Conservation (phyloP, 2,888 invertebrate species). For the Tiliacea aurago region DNA sequence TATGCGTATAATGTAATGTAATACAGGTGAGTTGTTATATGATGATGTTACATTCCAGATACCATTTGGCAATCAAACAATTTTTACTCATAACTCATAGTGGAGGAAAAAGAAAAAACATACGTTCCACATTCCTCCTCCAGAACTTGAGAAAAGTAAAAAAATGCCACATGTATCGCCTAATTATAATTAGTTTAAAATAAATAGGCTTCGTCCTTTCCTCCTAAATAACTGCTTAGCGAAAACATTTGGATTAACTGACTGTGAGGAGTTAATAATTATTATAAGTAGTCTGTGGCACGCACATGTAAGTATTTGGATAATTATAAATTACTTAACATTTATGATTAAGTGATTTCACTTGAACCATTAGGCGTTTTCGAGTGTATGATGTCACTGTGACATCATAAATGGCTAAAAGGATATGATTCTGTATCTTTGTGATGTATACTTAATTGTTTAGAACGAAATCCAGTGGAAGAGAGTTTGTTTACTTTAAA, state of each 20-base stretch:
- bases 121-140: no score
- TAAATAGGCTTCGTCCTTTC: not conserved
- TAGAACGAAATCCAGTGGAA: not conserved
- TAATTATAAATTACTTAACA: constrained; percentile 29
- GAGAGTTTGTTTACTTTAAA: not conserved
- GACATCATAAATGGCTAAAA: constrained; percentile 5
- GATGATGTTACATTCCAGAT: no score
- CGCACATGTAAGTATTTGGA: constrained; percentile 34
- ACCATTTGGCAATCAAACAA: no score
- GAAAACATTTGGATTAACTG: not conserved
- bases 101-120: not conserved
- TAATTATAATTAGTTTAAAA: not conserved
- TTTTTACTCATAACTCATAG: not conserved
- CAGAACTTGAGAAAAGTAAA: not conserved
- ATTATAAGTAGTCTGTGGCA: constrained; percentile 11
- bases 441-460: not conserved
- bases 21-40: not conserved
- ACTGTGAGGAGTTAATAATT: not conserved
- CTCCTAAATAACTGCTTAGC: not conserved
- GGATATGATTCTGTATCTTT: constrained; percentile 4
- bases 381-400: constrained; percentile 17
- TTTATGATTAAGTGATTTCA: constrained; percentile 13
- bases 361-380: constrained; percentile 2
- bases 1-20: not conserved
- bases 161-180: not conserved